Percentiles rank a stretch among this genome's conserved stretches.
phyloP scores from a whole-genome alignment of 2,888 invertebrate species.

The Chirona hameri region DNA sequence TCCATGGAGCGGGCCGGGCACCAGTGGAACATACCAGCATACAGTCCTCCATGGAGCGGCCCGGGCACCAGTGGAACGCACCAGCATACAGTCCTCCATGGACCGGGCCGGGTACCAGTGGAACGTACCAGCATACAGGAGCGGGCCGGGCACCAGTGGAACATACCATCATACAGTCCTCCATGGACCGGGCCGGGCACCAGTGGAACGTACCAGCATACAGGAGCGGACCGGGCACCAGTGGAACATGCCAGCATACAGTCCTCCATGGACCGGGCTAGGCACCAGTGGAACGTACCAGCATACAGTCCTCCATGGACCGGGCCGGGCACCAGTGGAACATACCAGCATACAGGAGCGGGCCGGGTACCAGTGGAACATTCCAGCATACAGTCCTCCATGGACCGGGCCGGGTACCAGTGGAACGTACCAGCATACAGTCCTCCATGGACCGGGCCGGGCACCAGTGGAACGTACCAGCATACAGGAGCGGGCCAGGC shows the following conservation, averaged over 20 bases:
- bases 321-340: too few species aligned
- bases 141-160: too few species aligned
- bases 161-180: too few species aligned
- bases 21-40: not conserved
- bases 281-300: not conserved
- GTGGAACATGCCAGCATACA: slow-evolving; percentile 87
- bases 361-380: not conserved
- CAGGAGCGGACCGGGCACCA: too few species aligned
- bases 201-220: not conserved
- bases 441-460: slow-evolving; percentile 90
- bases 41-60: too few species aligned
- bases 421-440: slow-evolving; percentile 85
- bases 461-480: not conserved
- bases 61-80: too few species aligned
- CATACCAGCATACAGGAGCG: too few species aligned
- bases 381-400: too few species aligned
- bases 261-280: slow-evolving; percentile 92
- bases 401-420: too few species aligned
- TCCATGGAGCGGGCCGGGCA: not conserved
- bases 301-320: slow-evolving; percentile 3
- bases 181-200: not conserved
- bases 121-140: not conserved
- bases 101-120: slow-evolving; percentile 47
- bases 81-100: slow-evolving; percentile 96
- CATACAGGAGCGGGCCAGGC: too few species aligned